Evolutionary conservation across 2,113 vertebrate genomes (phyloP).

Genomic region (Archocentrus centrarchus): DNA sequence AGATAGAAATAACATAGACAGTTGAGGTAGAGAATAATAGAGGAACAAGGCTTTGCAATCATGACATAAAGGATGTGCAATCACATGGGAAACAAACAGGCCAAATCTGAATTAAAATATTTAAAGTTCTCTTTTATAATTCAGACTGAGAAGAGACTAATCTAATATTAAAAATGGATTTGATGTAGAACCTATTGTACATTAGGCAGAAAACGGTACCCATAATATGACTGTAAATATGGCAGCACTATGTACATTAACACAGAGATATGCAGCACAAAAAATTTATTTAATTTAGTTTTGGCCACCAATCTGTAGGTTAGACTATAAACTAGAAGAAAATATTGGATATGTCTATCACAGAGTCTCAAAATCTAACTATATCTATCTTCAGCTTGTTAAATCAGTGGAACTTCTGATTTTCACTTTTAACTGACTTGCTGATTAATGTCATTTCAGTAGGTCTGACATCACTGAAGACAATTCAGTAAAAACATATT

Average conservation of each 20-base stretch:
- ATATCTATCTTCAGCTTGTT: background rate
- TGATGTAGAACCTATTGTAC: background rate
- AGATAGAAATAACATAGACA: background rate
- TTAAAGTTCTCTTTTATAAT: background rate
- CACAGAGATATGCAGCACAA: background rate
- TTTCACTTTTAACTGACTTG: background rate
- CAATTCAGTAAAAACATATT: background rate
- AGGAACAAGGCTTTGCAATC: background rate
- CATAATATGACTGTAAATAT: background rate
- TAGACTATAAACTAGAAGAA: background rate
- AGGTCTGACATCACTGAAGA: background rate
- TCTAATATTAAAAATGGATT: background rate
- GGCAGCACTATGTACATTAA: background rate
- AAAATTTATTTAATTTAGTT: background rate
- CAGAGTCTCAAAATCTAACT: background rate
- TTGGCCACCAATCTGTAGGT: background rate
- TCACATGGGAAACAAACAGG: background rate
- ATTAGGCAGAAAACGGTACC: too few relatives aligned
- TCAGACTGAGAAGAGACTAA: background rate
- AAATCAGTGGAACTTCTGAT: background rate
- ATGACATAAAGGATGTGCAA: background rate
- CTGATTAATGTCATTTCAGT: background rate
- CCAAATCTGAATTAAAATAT: background rate
- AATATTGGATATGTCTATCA: background rate
- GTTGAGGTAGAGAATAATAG: background rate